phyloP scores from a whole-genome alignment of 2,113 vertebrate species.

The Oreochromis aureus region DNA sequence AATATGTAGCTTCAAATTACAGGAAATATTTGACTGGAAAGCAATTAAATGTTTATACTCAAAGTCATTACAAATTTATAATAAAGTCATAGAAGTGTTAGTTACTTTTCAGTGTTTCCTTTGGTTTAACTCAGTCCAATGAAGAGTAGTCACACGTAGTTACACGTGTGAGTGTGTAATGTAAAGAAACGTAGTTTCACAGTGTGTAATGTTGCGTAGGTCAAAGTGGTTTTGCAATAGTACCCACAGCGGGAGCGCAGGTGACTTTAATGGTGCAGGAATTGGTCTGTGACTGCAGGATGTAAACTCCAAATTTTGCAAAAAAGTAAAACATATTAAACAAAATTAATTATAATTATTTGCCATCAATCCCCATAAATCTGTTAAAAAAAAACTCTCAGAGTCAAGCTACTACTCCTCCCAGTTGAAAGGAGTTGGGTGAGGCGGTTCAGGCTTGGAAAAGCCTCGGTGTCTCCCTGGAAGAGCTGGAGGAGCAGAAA shows the following conservation, averaged over 20 bases:
- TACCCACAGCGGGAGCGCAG: not conserved
- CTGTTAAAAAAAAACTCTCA: not conserved
- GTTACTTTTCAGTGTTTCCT: not conserved
- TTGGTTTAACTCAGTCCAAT: not conserved
- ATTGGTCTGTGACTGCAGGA: not conserved
- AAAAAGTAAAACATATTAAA: not conserved
- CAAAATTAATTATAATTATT: not conserved
- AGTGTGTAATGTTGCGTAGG: not conserved
- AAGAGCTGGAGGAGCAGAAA: not conserved
- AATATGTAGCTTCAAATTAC: rapidly evolving
- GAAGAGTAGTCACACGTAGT: not conserved
- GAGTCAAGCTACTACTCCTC: not conserved
- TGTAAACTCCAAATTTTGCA: not conserved
- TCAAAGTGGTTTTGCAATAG: not conserved
- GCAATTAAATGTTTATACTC: not conserved
- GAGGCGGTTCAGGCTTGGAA: not conserved
- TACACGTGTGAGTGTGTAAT: not conserved
- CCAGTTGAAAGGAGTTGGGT: not conserved
- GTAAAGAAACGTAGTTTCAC: not conserved
- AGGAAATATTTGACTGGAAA: not conserved
- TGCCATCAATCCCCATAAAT: not conserved
- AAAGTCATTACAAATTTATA: not conserved
- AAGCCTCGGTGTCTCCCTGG: not conserved
- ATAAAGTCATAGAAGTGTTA: not conserved
- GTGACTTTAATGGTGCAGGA: not conserved